Evolutionary conservation across 2,888 invertebrate genomes (phyloP).

Genomic region (Troilus luridus): DNA sequence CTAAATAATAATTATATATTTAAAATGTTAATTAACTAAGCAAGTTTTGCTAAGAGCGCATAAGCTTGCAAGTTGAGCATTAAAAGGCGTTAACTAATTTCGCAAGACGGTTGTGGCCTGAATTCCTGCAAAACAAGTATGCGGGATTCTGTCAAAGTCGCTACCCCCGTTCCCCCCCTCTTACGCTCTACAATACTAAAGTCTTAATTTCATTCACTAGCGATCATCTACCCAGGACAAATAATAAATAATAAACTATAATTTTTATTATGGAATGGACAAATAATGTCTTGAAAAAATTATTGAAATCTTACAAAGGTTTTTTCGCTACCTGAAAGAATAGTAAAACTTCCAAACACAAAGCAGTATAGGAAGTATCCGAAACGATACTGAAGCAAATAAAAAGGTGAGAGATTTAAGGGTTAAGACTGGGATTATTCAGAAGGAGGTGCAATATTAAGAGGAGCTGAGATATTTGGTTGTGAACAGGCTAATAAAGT

Average conservation of each 20-base stretch:
- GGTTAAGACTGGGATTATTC: neutral
- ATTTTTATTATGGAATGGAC: too few relatives aligned
- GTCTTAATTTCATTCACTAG: constrained; percentile 10
- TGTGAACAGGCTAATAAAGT: constrained; percentile 43
- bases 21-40: neutral
- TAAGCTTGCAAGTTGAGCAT: neutral
- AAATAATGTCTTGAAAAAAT: too few relatives aligned
- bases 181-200: neutral
- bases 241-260: neutral
- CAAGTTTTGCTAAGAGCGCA: neutral
- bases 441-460: constrained; percentile 21
- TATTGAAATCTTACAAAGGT: too few relatives aligned
- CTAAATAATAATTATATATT: neutral
- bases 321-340: too few relatives aligned
- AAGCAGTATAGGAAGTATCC: neutral
- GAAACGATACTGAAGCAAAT: neutral
- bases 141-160: constrained; percentile 44
- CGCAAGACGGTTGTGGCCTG: constrained; percentile 42
- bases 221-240: neutral
- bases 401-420: neutral
- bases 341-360: neutral
- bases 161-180: neutral
- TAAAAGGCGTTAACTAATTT: constrained; percentile 40
- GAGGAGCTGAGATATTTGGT: neutral
- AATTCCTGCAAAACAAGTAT: constrained; percentile 44